Evolutionary conservation across 2,888 invertebrate genomes (phyloP).

Genomic region (Tipula unca): DNA sequence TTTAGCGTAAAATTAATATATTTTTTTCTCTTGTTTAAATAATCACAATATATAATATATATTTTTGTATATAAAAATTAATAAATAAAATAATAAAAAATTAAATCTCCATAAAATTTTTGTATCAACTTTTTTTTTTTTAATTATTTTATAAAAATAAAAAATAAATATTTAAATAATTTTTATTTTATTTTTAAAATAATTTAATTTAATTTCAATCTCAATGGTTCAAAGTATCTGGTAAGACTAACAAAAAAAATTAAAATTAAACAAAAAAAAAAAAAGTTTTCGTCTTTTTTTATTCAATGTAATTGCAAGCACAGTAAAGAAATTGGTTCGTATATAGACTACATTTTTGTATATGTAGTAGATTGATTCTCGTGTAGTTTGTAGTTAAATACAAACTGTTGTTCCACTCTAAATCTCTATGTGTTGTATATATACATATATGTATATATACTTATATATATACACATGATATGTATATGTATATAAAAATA

Average conservation of each 20-base stretch:
- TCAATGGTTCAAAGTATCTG: conserved; percentile 15
- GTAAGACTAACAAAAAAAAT: conserved; percentile 16
- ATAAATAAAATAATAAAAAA: conserved; percentile 9
- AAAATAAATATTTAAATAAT: neutral
- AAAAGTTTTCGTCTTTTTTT: neutral
- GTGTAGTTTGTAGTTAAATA: neutral
- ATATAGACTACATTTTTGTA: neutral
- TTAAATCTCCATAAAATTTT: neutral
- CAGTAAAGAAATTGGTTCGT: conserved; percentile 8
- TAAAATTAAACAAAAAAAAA: neutral
- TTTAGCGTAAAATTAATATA: neutral
- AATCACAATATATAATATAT: conserved; percentile 3
- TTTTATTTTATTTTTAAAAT: conserved; percentile 14
- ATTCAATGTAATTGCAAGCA: neutral
- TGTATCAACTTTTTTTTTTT: neutral
- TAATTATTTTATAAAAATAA: neutral
- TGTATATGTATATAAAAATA: neutral
- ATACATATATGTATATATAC: neutral
- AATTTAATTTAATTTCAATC: conserved; percentile 9
- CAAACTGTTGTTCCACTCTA: neutral
- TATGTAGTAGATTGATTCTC: neutral
- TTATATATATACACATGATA: neutral
- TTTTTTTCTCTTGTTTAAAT: neutral
- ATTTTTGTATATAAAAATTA: neutral
- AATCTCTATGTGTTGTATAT: neutral